phyloP scores from a whole-genome alignment of 2,797 vertebrate genomes.

The Anniella stebbinsi region DNA sequence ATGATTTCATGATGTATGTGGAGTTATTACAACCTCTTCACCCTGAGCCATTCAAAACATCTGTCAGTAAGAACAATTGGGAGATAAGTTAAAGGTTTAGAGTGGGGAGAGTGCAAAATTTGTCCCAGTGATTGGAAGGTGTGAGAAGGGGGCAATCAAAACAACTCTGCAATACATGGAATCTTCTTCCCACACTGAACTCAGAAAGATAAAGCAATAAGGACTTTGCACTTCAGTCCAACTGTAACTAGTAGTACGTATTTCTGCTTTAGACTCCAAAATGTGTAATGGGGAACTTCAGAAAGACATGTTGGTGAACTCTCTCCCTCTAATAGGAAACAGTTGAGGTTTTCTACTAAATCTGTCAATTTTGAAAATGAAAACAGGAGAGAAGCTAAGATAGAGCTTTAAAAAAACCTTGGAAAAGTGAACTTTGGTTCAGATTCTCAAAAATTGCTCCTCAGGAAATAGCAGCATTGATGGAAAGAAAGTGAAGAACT shows the following conservation, averaged over 20 bases:
- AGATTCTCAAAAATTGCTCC: constrained; percentile 75
- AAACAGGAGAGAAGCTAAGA: constrained; percentile 65
- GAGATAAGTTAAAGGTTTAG: no score
- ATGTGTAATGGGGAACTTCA: constrained; percentile 67
- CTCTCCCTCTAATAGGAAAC: constrained; percentile 75
- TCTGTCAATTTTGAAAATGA: constrained; percentile 71
- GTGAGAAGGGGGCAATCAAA: constrained; percentile 4
- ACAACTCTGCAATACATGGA: not conserved
- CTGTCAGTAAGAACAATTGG: not conserved
- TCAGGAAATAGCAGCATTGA: constrained; percentile 75
- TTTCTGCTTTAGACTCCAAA: constrained; percentile 40
- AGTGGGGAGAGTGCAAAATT: not conserved
- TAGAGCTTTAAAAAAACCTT: constrained; percentile 58
- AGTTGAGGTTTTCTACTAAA: constrained; percentile 63
- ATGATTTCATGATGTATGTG: not conserved
- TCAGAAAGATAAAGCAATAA: constrained; percentile 36
- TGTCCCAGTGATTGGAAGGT: constrained; percentile 8
- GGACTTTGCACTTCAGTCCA: constrained; percentile 38
- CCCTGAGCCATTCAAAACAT: not conserved
- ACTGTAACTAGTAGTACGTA: constrained; percentile 59
- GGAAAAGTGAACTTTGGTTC: constrained; percentile 75
- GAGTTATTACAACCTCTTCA: not conserved
- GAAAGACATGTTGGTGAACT: constrained; percentile 59
- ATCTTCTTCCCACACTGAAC: not conserved
- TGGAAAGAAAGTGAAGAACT: constrained; percentile 47